Conservation (phyloP, 2,113 vertebrate species). For the Silurus asotus region DNA sequence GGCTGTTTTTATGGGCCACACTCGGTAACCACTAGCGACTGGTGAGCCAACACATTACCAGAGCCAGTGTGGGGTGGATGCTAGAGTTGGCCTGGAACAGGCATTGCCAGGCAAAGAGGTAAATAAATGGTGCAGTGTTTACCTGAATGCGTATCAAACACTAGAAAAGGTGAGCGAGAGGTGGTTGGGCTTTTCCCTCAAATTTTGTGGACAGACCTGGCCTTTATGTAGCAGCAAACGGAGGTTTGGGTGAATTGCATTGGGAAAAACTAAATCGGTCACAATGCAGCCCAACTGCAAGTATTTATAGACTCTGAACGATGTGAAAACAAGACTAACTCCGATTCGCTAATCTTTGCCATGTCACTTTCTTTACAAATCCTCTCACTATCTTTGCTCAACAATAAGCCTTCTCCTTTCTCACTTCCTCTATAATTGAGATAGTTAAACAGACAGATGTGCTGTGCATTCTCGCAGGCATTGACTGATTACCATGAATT, state of each 20-base stretch:
- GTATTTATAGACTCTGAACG: not conserved
- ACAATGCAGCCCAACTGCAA: not conserved
- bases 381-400: not conserved
- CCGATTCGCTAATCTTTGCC: not conserved
- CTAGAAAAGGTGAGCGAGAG: not conserved
- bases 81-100: constrained; percentile 31
- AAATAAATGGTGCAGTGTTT: constrained; percentile 29
- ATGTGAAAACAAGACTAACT: not conserved
- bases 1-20: constrained; percentile 54
- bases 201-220: not conserved
- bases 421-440: not conserved
- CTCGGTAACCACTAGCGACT: constrained; percentile 32
- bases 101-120: constrained; percentile 32
- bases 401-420: not conserved
- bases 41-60: constrained; percentile 46
- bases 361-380: not conserved
- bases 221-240: not conserved
- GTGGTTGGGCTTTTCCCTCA: not conserved
- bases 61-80: constrained; percentile 54
- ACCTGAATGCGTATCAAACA: constrained; percentile 12
- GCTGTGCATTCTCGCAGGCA: constrained; percentile 40
- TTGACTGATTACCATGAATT: constrained; percentile 65
- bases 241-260: constrained; percentile 1
- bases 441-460: constrained; percentile 36
- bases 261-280: constrained; percentile 3